phyloP scores from a whole-genome alignment of 1,140 invertebrate genomes.

The Cepaea nemoralis region DNA sequence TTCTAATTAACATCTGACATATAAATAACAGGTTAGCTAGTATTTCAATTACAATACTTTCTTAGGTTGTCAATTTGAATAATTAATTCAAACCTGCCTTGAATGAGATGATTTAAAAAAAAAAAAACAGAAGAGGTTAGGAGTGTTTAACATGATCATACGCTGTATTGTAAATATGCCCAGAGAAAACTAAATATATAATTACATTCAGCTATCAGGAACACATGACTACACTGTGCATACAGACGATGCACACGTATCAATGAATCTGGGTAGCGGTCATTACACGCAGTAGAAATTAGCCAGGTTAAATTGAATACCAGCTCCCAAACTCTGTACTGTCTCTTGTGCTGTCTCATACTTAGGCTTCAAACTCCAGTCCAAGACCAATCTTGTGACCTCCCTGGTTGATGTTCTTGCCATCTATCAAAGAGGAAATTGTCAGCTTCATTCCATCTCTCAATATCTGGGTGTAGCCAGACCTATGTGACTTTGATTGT shows the following conservation, averaged over 20 bases:
- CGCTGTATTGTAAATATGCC: not conserved
- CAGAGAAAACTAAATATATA: not conserved
- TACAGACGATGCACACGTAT: not conserved
- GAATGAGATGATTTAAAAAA: too few species aligned
- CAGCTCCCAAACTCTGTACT: not conserved
- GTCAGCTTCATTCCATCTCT: constrained; percentile 89
- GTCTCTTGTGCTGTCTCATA: not conserved
- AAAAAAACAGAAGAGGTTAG: not conserved
- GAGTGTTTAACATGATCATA: not conserved
- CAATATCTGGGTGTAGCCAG: constrained; percentile 89
- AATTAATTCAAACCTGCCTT: too few species aligned
- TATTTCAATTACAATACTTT: too few species aligned
- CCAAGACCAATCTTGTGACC: constrained; percentile 88
- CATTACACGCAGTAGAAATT: not conserved
- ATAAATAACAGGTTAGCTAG: too few species aligned
- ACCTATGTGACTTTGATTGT: constrained; percentile 94
- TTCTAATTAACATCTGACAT: too few species aligned
- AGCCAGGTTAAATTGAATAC: not conserved
- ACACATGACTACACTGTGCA: not conserved
- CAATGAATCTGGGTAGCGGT: not conserved
- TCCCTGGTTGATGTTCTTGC: constrained; percentile 96
- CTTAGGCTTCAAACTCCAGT: constrained; percentile 82
- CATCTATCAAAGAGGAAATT: constrained; percentile 92
- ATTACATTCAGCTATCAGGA: not conserved
- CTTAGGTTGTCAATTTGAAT: too few species aligned